Base-by-base conservation (phyloP, 2,888 invertebrate species). In the Acleris sparsana region DNA sequence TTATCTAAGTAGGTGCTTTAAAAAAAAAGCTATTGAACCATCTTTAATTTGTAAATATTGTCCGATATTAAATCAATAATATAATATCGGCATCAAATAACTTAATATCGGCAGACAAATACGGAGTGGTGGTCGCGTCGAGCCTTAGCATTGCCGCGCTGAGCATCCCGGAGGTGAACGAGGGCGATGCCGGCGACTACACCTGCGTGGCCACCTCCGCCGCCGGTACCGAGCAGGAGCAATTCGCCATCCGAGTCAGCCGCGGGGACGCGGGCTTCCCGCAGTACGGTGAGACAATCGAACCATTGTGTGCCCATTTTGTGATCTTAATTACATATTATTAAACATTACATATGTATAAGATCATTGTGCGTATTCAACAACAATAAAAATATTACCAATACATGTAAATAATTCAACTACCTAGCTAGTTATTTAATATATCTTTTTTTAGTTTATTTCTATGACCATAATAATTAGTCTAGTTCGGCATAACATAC, bases 151-250 rank as follows among this genome's bases (percentile, higher is more conserved):
- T 82, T 6, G 93, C 93, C 0, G 76, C 86, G 0, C 82, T 92
- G 5, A 75, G 74, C 5, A 75, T 92, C 4, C 16, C 69, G 0
- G 74, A 85, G 0, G 85, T 80, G 0, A 78, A 70, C 6, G 77
- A 86, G 5, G 86, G 91, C 1, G 96, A 97, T 78, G 94, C 94
- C 68, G 97, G 96, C 11, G 93, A 94, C 16, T 97, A 97, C 84
- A 93, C 94, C 2, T 97, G 97, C 77, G 88, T 91, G 2, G 97
- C 96, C 0, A 87, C 86, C 0, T 96, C 95, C 66, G 84, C 92
- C 1, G 95, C 95, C 5, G 96, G 96, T 60, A 89, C 92, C 49
- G 86, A 88, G 2, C 94, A 95, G 75, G 95, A 95, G 67, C 88
- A 94, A 58, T 92, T 97, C 66, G 93, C 93, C 66, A 80, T 97